Conservation (phyloP, 2,797 vertebrate species). For the Sebastes matsubarae region DNA sequence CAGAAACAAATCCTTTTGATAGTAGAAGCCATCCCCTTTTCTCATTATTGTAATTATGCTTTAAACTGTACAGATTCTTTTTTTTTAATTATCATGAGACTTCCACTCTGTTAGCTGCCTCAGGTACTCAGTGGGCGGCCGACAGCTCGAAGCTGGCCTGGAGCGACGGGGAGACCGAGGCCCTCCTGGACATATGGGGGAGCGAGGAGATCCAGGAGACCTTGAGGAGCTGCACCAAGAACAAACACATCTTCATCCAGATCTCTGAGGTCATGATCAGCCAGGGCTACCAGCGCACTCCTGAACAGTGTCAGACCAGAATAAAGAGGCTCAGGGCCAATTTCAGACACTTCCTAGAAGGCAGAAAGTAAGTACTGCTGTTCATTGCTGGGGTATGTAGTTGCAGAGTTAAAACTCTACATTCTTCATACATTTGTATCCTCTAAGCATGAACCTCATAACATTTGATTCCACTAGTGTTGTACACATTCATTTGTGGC, state of each 20-base stretch:
- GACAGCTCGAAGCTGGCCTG: slow-evolving; percentile 75
- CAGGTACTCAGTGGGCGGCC: slow-evolving; percentile 46
- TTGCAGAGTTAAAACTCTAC: background rate
- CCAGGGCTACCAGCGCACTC: slow-evolving; percentile 75
- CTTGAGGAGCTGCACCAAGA: slow-evolving; percentile 76
- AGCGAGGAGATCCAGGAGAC: slow-evolving; percentile 75
- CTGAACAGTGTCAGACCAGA: slow-evolving; percentile 81
- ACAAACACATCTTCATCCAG: slow-evolving; percentile 78
- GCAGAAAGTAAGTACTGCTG: slow-evolving; percentile 63
- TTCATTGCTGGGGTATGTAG: background rate
- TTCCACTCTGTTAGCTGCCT: background rate
- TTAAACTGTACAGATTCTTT: background rate
- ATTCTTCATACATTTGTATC: background rate
- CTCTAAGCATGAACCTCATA: background rate
- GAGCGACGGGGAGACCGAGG: slow-evolving; percentile 74
- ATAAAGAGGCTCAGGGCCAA: slow-evolving; percentile 81
- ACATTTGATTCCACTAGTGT: background rate
- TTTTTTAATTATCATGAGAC: background rate
- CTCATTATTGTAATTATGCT: background rate
- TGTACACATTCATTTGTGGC: background rate
- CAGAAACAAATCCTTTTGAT: background rate
- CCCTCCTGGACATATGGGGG: slow-evolving; percentile 79
- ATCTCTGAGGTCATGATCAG: slow-evolving; percentile 73
- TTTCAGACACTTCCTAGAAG: slow-evolving; percentile 76
- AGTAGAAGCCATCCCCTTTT: background rate